These are phyloP conservation scores for Carterocephalus palaemon DNA, from an alignment of 2,888 invertebrate species.

Conservation along the genomic window DNA sequence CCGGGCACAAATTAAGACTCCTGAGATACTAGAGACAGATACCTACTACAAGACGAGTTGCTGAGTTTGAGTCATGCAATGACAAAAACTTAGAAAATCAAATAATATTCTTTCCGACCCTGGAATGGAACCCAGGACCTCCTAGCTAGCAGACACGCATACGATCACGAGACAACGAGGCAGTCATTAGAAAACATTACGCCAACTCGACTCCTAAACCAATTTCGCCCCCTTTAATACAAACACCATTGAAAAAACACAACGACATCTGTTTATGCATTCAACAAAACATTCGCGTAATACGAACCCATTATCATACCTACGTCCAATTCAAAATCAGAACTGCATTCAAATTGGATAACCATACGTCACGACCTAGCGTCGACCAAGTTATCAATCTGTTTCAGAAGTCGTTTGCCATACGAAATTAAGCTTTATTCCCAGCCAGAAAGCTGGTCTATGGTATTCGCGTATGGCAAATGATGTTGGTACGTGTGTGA, in stretches of 20 bases:
- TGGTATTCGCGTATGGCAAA: background rate
- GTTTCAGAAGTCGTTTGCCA: constrained; percentile 15
- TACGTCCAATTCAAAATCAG: constrained; percentile 43
- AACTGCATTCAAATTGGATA: constrained; percentile 38
- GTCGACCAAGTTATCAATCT: constrained; percentile 22
- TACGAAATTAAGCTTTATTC: constrained; percentile 11
- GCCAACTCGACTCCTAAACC: no score
- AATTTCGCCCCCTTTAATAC: background rate
- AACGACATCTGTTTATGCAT: constrained; percentile 13
- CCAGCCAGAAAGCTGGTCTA: background rate
- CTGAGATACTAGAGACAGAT: no score
- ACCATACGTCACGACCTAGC: constrained; percentile 37
- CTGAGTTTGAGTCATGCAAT: no score
- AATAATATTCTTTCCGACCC: no score
- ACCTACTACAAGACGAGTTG: no score
- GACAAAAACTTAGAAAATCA: no score
- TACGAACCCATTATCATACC: constrained; percentile 28
- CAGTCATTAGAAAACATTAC: no score
- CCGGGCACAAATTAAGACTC: no score
- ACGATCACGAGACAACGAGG: no score
- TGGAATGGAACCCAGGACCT: no score
- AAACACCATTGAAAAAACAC: constrained; percentile 13
- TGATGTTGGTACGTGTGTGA: constrained; percentile 21
- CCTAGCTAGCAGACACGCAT: no score
- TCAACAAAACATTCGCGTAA: constrained; percentile 20